A percentile compares a stretch with the other conserved stretches of the same genome.
Evolutionary conservation across 2,113 vertebrate genomes (phyloP).

Genomic region (Enhydra lutris): DNA sequence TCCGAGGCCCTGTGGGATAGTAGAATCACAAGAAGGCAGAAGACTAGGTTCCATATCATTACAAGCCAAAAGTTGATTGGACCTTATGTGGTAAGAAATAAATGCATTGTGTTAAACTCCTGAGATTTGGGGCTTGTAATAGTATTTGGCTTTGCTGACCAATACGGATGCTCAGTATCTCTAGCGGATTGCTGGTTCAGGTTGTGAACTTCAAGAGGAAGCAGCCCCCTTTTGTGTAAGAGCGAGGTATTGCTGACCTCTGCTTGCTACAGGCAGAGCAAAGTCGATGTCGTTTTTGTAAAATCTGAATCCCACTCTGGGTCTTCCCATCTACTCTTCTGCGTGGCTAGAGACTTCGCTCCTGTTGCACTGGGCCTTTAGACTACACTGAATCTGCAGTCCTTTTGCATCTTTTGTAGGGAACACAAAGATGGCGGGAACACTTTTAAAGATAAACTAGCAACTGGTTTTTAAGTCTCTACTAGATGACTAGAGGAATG

Average conservation of each 20-base stretch:
- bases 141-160: neutral
- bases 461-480: constrained; percentile 1
- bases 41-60: neutral
- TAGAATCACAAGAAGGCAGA: neutral
- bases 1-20: neutral
- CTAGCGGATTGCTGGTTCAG: constrained; percentile 16
- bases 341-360: neutral
- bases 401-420: neutral
- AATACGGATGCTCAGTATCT: neutral
- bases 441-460: constrained; percentile 17
- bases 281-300: neutral
- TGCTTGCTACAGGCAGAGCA: neutral
- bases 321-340: neutral
- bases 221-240: neutral
- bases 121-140: neutral
- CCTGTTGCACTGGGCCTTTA: neutral
- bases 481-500: neutral
- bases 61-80: neutral
- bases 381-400: neutral
- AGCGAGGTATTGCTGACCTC: neutral
- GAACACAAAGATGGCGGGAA: neutral
- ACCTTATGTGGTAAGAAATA: neutral
- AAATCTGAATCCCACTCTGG: constrained; percentile 4
- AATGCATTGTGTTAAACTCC: neutral
- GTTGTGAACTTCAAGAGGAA: neutral